Conservation (phyloP, 2,888 invertebrate genomes). For the Protophormia terraenovae region DNA sequence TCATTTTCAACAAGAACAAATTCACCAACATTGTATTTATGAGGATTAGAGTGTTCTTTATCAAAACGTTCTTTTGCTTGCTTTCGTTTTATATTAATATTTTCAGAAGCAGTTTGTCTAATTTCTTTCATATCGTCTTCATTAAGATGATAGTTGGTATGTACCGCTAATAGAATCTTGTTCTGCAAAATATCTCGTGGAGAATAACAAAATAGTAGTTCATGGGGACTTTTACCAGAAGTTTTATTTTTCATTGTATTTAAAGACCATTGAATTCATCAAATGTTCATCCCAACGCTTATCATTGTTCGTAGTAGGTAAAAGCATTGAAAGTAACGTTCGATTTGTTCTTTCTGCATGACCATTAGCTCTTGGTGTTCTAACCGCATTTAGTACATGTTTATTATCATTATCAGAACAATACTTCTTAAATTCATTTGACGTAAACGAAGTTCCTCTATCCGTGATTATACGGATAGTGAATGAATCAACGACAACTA, state of each 20-base stretch:
- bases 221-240: not conserved
- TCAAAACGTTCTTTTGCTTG: not conserved
- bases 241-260: constrained; percentile 18
- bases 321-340: constrained; percentile 19
- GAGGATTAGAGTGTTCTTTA: not conserved
- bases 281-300: constrained; percentile 24
- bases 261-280: constrained; percentile 6
- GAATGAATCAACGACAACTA: not conserved
- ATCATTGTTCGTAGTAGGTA: constrained; percentile 4
- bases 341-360: constrained; percentile 1
- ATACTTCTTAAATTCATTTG: constrained; percentile 8
- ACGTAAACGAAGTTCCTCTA: not conserved
- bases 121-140: too few species aligned
- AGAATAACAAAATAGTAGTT: not conserved
- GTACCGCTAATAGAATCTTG: too few species aligned
- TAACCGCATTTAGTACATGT: constrained; percentile 26
- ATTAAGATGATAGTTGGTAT: too few species aligned
- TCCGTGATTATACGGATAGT: constrained; percentile 67
- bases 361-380: constrained; percentile 37
- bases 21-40: not conserved
- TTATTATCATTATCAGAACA: constrained; percentile 15
- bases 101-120: not conserved
- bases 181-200: not conserved
- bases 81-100: not conserved
- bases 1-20: not conserved